A percentile compares a stretch with the other conserved stretches of the same genome.
phyloP scores from a whole-genome alignment of 2,888 invertebrate genomes.

The Chrysotoxum bicinctum region DNA sequence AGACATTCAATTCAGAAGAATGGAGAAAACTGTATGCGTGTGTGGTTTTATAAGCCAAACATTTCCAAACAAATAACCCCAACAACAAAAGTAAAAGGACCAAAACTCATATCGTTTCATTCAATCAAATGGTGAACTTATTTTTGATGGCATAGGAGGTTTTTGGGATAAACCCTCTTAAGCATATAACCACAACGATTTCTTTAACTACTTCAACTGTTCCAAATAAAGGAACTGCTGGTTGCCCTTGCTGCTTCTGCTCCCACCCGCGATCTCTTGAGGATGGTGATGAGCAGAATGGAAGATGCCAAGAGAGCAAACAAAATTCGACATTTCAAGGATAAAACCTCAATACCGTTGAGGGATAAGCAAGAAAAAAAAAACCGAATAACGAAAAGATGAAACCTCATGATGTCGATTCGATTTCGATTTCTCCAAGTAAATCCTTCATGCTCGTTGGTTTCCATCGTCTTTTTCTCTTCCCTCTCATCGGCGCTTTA shows the following conservation, averaged over 20 bases:
- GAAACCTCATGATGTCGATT: slow-evolving; percentile 60
- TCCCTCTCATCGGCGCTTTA: neutral
- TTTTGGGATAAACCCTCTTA: slow-evolving; percentile 47
- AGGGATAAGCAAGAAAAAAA: neutral
- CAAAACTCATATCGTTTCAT: slow-evolving; percentile 60
- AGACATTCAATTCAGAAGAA: slow-evolving; percentile 31
- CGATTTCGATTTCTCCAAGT: slow-evolving; percentile 62
- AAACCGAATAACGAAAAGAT: slow-evolving; percentile 3
- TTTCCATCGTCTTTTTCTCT: neutral
- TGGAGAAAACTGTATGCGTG: slow-evolving; percentile 8
- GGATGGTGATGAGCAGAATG: slow-evolving; percentile 12
- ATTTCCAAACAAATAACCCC: neutral
- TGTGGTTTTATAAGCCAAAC: slow-evolving; percentile 47
- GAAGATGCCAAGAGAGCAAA: slow-evolving; percentile 33
- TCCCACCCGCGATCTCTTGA: neutral
- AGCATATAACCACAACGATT: slow-evolving; percentile 53
- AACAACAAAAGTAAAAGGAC: slow-evolving; percentile 8
- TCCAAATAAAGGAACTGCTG: slow-evolving; percentile 39
- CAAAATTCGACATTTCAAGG: slow-evolving; percentile 35
- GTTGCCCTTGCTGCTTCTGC: too few relatives aligned
- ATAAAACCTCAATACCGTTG: slow-evolving; percentile 51
- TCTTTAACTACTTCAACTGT: slow-evolving; percentile 54
- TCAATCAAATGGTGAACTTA: slow-evolving; percentile 64
- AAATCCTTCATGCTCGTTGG: slow-evolving; percentile 53
- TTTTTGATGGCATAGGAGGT: slow-evolving; percentile 27